phyloP scores from a whole-genome alignment of 2,888 invertebrate species.

The Copidosoma aretas region DNA sequence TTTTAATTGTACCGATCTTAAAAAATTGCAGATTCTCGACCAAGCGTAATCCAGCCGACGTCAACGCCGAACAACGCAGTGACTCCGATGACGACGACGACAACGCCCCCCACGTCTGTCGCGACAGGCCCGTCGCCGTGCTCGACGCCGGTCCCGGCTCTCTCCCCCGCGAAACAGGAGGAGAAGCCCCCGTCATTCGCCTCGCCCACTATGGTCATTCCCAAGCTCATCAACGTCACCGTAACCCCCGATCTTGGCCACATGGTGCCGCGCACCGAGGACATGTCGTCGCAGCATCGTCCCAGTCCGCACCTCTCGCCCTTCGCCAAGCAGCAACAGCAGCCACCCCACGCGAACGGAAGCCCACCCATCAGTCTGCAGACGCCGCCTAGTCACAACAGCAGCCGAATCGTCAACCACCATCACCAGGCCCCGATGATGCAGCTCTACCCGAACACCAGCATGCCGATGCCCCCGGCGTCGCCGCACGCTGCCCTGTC shows the following conservation, averaged over 20 bases:
- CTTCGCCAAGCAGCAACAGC: constrained; percentile 25
- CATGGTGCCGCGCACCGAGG: constrained; percentile 57
- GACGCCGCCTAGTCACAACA: constrained; percentile 29
- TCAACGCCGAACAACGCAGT: constrained; percentile 61
- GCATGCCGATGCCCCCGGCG: constrained; percentile 42
- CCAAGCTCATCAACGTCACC: constrained; percentile 62
- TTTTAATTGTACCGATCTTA: neutral
- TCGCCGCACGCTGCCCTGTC: constrained; percentile 19
- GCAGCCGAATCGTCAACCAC: constrained; percentile 57
- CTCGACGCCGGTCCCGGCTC: neutral
- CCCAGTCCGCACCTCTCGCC: constrained; percentile 3
- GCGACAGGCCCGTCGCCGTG: neutral
- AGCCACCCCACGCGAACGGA: constrained; percentile 31
- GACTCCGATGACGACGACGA: constrained; percentile 50
- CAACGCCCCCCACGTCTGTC: neutral
- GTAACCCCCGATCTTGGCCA: constrained; percentile 64
- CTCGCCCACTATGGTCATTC: constrained; percentile 57
- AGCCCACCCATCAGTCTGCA: constrained; percentile 37
- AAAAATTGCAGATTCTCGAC: constrained; percentile 47
- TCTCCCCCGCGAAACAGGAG: constrained; percentile 5
- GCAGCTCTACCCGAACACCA: constrained; percentile 56
- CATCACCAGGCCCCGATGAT: constrained; percentile 54
- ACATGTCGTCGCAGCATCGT: constrained; percentile 39
- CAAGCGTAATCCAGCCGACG: constrained; percentile 65
- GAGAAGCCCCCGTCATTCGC: constrained; percentile 46